A percentile compares a stretch with the other conserved stretches of the same genome.
phyloP scores from a whole-genome alignment of 2,888 invertebrate species.

The Apamea crenata region DNA sequence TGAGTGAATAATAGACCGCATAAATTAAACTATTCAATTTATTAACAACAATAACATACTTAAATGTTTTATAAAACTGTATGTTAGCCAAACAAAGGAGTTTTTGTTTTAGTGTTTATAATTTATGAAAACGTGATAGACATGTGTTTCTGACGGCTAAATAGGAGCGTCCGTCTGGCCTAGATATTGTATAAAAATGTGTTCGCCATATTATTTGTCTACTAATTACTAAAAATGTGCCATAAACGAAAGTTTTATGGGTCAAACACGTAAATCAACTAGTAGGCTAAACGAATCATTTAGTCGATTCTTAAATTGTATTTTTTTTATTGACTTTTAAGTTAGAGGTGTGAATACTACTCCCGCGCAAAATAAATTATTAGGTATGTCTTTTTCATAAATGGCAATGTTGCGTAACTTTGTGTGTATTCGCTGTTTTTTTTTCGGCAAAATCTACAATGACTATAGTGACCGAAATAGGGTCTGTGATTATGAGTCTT shows the following conservation, averaged over 20 bases:
- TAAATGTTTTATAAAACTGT: conserved; percentile 30
- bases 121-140: conserved; percentile 31
- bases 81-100: conserved; percentile 36
- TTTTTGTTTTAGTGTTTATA: conserved; percentile 25
- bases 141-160: conserved; percentile 36
- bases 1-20: conserved; percentile 8
- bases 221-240: conserved; percentile 31
- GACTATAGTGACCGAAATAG: background rate
- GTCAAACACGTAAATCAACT: conserved; percentile 9
- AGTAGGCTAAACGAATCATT: conserved; percentile 8
- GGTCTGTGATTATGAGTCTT: background rate
- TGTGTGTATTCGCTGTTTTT: conserved; percentile 3
- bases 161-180: conserved; percentile 57
- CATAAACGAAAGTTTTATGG: conserved; percentile 16
- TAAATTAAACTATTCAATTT: conserved; percentile 24
- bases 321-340: conserved; percentile 23
- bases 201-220: conserved; percentile 58
- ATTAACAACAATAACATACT: conserved; percentile 39
- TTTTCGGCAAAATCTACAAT: background rate
- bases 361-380: conserved; percentile 24
- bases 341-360: background rate
- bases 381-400: conserved; percentile 9
- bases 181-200: conserved; percentile 40
- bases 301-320: conserved; percentile 1
- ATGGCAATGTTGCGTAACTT: conserved; percentile 33